Evolutionary conservation across 2,113 vertebrate species (phyloP).

Genomic region (Reinhardtius hippoglossoides): DNA sequence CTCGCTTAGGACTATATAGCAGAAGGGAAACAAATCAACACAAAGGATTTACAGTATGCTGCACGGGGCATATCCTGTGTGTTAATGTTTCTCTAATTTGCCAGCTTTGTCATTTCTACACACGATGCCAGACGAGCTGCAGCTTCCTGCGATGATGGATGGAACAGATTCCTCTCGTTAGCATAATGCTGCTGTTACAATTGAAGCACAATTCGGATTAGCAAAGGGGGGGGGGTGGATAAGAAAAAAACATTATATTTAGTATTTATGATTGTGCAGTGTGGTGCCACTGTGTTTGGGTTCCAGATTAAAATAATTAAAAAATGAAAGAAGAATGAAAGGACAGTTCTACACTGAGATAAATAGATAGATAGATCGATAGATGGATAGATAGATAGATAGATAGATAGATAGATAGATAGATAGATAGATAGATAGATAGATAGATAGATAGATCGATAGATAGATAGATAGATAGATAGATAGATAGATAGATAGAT

Average conservation of each 20-base stretch:
- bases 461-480: too few relatives aligned
- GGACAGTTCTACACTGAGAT: too few relatives aligned
- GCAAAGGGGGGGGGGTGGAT: not conserved
- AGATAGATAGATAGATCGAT: too few relatives aligned
- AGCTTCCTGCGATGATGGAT: conserved; percentile 36
- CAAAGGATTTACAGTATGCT: conserved; percentile 15
- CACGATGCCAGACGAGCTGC: not conserved
- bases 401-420: too few relatives aligned
- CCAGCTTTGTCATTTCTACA: conserved; percentile 18
- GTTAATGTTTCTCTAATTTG: conserved; percentile 37
- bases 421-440: too few relatives aligned
- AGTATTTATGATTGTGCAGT: not conserved
- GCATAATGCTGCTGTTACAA: not conserved
- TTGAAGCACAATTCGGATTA: not conserved
- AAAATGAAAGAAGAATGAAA: not conserved
- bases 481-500: too few relatives aligned
- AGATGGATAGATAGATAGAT: too few relatives aligned
- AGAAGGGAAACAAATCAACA: conserved; percentile 39
- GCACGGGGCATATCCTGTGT: conserved; percentile 29
- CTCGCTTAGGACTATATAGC: not conserved
- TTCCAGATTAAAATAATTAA: not conserved
- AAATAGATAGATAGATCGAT: too few relatives aligned
- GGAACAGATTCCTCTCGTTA: conserved; percentile 3
- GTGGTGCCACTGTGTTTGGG: not conserved
- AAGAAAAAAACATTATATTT: not conserved